Evolutionary conservation across 2,113 vertebrate species (phyloP), one percentile per base, ranked within the genome.

Genomic region (Prolemur simus): DNA sequence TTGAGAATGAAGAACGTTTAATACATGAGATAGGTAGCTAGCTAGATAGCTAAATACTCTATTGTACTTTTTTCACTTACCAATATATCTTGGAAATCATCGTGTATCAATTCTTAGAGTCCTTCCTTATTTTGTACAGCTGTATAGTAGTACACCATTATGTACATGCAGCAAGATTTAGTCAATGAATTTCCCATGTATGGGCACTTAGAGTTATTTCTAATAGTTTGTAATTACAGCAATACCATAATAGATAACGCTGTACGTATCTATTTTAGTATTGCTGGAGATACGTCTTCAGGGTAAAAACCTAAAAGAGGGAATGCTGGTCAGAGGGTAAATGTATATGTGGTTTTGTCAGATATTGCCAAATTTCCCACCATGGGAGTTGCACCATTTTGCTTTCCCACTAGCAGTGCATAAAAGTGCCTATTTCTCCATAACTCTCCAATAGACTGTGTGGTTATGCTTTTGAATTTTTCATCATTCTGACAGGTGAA

Each of bases 91-190:
- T 91, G 45, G 47, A 93, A 93, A 54, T 91, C 69, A 88, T 71
- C 63, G 45, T n/a, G 6, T 42, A 27, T 64, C 8, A 29, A 42
- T 88, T 91, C 7, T 49, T 86, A 89, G 76, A 78, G n/a, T 81
- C 74, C 54, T 94, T 73, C 29, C 23, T 91, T 73, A 92, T 71
- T 91, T 77, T 96, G 87, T 64, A 93, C 23, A 87, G 23, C 15
- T 93, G 82, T 32, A 29, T 71, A 52, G 17, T 74, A 47, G 13
- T 74, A 54, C 37, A 34, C 25, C 68, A 29, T 73, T 73, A 32
- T 91, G 5, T 69, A 89, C 37, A 76, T 95, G n/a, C 39, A 68
- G 21, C 64, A 87, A 69, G 45, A 87, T 89, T 52, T 85, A 60
- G 23, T 84, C 74, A 90, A 27, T 89, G n/a, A 88, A 76, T 96